Evolutionary conservation across 30 jellyfish, hydroid and myxozoan species (phyloP), one percentile per base, ranked within the genome.

Genomic region (Catostylus mosaicus): DNA sequence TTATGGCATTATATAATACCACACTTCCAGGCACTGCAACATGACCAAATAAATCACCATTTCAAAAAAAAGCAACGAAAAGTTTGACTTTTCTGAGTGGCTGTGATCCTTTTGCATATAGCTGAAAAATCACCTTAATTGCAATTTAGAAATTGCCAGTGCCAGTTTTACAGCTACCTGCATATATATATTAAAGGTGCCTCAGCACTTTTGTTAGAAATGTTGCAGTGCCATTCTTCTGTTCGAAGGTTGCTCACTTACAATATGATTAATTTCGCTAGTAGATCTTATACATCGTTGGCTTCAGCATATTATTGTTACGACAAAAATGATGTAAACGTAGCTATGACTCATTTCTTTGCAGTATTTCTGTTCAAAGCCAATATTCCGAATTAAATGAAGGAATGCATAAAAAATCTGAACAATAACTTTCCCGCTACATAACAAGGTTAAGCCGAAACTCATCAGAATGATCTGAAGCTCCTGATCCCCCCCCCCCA

Each of bases 251-350:
- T 27, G 71, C 71, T 59, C 24, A 59, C 71, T 59, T 50, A 50
- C 9, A 12, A 26, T 19, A 12, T 59, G 24, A 59, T 31, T 54
- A 33, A 75, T 56, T 22, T 77, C 77, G 31, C 59, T 35, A 57
- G 88, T 37, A 45, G 66, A 50, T 77, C 78, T 57, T 70, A 77
- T 77, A 40, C 88, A 77, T 54, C 27, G 88, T 50, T 54, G 79
- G 88, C 88, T 37, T 57, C 57, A 31, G 50, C 47, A 78, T 77
- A 59, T 57, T 77, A 59, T 50, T 50, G 72, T 56, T 48, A 52
- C 67, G 75, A 75, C 72, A 35, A 77, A 54, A 77, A 77, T 60
- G 76, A 50, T 77, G 88, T 77, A 59, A 77, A 77, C 88, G 27
- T 75, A 75, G n/a, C 32, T 30, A 26, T 26, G 54, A 43, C 54